These are phyloP conservation scores for Takifugu rubripes DNA, from an alignment of 2,797 vertebrate genomes.

Conservation along the genomic window DNA sequence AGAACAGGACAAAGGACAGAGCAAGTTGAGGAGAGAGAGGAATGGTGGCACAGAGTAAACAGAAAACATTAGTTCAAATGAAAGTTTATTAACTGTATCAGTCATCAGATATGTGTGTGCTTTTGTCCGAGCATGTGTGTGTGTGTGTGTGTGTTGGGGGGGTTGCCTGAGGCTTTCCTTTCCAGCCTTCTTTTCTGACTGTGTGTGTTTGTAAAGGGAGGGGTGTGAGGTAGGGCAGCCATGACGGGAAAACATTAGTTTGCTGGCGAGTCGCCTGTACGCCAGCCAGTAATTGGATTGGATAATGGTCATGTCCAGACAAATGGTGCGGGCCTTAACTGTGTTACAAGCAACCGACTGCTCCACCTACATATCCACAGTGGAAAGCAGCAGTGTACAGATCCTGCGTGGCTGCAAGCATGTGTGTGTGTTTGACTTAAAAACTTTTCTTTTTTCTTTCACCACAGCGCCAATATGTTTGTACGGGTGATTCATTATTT, in stretches of 20 bases:
- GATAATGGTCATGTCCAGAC: slow-evolving; percentile 75
- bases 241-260: slow-evolving; percentile 74
- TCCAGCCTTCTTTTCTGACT: neutral
- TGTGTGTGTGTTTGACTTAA: slow-evolving; percentile 30
- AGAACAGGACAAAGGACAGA: neutral
- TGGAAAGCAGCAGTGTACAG: neutral
- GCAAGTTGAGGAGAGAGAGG: neutral
- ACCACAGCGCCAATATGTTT: slow-evolving; percentile 10
- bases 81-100: slow-evolving; percentile 78
- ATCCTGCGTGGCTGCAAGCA: neutral
- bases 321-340: slow-evolving; percentile 68
- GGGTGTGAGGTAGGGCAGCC: slow-evolving; percentile 46
- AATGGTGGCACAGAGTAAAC: slow-evolving; percentile 7
- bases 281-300: slow-evolving; percentile 69
- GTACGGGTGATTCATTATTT: slow-evolving; percentile 37
- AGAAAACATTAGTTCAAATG: slow-evolving; percentile 72
- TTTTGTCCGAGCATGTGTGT: slow-evolving; percentile 44
- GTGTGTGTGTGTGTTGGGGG: slow-evolving; percentile 28
- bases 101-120: slow-evolving; percentile 50
- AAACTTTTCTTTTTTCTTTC: slow-evolving; percentile 4
- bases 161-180: slow-evolving; percentile 8
- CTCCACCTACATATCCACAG: slow-evolving; percentile 49
- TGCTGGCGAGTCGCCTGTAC: slow-evolving; percentile 66
- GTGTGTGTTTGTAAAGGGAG: slow-evolving; percentile 40
- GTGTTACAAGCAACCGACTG: slow-evolving; percentile 57